Evolutionary conservation across 2,888 invertebrate species (phyloP), one percentile per base, ranked within the genome.

Genomic region (Eustalomyia histrio): DNA sequence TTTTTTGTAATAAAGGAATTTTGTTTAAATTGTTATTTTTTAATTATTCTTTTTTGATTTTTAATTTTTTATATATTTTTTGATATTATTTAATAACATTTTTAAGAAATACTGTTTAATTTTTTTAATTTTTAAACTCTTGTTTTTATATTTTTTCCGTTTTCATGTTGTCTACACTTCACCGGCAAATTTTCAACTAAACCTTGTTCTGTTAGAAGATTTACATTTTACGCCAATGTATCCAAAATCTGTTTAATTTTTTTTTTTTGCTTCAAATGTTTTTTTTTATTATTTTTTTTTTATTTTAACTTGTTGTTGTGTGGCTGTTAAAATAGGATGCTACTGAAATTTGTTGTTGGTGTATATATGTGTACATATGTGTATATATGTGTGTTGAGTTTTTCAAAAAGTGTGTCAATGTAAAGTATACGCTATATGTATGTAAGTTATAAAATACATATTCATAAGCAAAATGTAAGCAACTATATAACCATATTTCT

Each of bases 181-280:
- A 74, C 81, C 81, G 81, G 81, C 67, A 81, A 75, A 74, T 71
- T 78, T 71, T 74, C 69, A 71, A 81, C 81, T 81, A 67, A 81
- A 74, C 55, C 57, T 55, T 74, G n/a, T 67, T 74, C 81, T 78
- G 81, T 81, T 81, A 74, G 60, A 43, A 33, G 69, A 78, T 78
- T 47, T 74, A 74, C 71, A 74, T 74, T 74, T 74, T 50, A 74
- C 67, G 76, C 61, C 73, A 76, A 74, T 52, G 73, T 55, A 35
- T 76, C 65, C 16, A 47, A 76, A 74, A 61, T 72, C 43, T 61
- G 60, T 78, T 78, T 71, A 18, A 47, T 33, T 29, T 16, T 12
- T 2, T 35, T 53, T 43, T 60, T 33, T 58, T n/a, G n/a, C 47
- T 65, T 55, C 55, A 57, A 67, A 67, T 43, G 39, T 7, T 53